A percentile compares a stretch with the other conserved stretches of the same genome.
These are phyloP conservation scores for Ibycter americanus DNA, from an alignment of 2,797 vertebrate species.

Conservation along the genomic window DNA sequence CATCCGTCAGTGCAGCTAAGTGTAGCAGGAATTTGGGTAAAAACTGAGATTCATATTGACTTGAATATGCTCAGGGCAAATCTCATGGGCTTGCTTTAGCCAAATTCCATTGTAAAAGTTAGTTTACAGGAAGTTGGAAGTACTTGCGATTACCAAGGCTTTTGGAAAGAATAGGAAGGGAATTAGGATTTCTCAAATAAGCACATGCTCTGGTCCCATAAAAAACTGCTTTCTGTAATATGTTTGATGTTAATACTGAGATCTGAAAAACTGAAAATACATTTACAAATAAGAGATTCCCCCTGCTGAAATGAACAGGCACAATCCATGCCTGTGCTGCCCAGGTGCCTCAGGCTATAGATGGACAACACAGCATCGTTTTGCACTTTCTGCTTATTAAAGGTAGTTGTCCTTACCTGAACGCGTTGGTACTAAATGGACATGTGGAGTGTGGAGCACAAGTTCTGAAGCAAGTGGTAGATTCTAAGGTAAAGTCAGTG, in stretches of 20 bases:
- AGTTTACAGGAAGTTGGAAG: neutral
- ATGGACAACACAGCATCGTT: neutral
- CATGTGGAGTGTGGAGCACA: neutral
- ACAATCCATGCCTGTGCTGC: neutral
- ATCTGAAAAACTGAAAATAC: neutral
- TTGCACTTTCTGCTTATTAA: neutral
- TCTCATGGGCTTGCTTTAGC: neutral
- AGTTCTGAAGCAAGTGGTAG: neutral
- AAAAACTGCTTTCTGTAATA: neutral
- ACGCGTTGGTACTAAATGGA: neutral
- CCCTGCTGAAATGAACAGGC: neutral
- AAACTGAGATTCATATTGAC: neutral
- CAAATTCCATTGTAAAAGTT: neutral
- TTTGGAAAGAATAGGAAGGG: neutral
- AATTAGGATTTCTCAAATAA: neutral
- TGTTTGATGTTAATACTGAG: neutral
- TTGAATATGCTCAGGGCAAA: neutral
- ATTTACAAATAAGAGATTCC: neutral
- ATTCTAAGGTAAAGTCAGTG: neutral
- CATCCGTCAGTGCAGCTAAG: neutral
- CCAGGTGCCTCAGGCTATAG: neutral
- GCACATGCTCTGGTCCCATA: neutral
- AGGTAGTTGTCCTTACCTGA: neutral
- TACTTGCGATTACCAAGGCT: neutral
- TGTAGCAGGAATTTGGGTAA: neutral